Evolutionary conservation across 1,140 invertebrate species (phyloP).

Genomic region (Oppia nitens): DNA sequence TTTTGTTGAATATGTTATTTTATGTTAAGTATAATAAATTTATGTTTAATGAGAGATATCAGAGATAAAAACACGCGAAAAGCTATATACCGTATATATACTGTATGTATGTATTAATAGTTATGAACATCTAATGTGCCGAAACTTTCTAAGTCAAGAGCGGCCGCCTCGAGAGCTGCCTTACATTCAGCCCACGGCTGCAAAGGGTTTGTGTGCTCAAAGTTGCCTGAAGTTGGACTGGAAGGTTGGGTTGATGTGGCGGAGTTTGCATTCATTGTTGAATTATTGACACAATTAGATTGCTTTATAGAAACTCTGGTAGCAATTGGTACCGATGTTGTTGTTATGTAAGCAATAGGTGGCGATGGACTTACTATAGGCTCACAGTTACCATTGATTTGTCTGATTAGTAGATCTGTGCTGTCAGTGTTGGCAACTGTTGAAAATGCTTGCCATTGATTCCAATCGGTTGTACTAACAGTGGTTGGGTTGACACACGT

Average conservation of each 20-base stretch:
- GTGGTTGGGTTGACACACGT: slow-evolving; percentile 14
- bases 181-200: slow-evolving; percentile 20
- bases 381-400: background rate
- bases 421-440: background rate
- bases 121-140: slow-evolving; percentile 17
- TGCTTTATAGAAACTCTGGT: background rate
- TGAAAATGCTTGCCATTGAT: background rate
- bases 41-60: too few species aligned
- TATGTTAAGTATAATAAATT: too few species aligned
- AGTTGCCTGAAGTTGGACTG: background rate
- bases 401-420: background rate
- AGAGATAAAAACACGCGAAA: too few species aligned
- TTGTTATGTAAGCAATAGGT: background rate
- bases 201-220: background rate
- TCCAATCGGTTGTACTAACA: background rate
- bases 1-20: too few species aligned
- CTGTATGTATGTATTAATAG: slow-evolving; percentile 13
- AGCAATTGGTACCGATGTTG: background rate
- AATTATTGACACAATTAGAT: background rate
- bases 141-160: slow-evolving; percentile 18
- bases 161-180: slow-evolving; percentile 17
- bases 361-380: background rate
- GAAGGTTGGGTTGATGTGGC: background rate
- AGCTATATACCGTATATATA: too few species aligned
- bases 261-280: background rate